phyloP scores from a whole-genome alignment of 1,140 invertebrate species.

The Lucilia sericata region DNA sequence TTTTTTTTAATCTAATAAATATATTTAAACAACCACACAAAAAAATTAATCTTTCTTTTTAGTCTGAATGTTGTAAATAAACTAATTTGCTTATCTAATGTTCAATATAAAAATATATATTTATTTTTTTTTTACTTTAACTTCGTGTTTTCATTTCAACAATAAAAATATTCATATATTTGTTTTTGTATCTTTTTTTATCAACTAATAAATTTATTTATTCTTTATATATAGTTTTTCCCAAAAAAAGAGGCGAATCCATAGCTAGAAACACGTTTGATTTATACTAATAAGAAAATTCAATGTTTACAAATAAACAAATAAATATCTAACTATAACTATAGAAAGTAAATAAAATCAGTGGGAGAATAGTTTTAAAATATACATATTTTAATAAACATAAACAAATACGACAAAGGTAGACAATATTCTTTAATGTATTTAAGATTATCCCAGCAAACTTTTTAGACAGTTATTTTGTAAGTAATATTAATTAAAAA shows the following conservation, averaged over 20 bases:
- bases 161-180: background rate
- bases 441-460: too few relatives aligned
- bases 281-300: background rate
- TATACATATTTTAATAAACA: too few relatives aligned
- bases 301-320: background rate
- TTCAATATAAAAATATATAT: slow-evolving; percentile 2
- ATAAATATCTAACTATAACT: background rate
- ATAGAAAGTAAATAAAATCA: background rate
- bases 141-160: background rate
- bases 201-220: slow-evolving; percentile 57
- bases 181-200: slow-evolving; percentile 59
- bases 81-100: slow-evolving; percentile 35
- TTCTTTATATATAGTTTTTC: background rate
- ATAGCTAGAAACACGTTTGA: background rate
- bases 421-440: too few relatives aligned
- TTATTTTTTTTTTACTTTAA: slow-evolving; percentile 12
- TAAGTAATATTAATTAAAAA: too few relatives aligned
- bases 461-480: too few relatives aligned
- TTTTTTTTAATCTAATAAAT: background rate
- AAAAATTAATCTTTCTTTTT: slow-evolving; percentile 25
- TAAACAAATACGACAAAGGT: too few relatives aligned
- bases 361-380: slow-evolving; percentile 47
- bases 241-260: background rate
- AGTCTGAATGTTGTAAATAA: slow-evolving; percentile 36
- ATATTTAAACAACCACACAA: background rate